Evolutionary conservation across 2,113 vertebrate species (phyloP).

Genomic region (Sarotherodon lohbergeri): DNA sequence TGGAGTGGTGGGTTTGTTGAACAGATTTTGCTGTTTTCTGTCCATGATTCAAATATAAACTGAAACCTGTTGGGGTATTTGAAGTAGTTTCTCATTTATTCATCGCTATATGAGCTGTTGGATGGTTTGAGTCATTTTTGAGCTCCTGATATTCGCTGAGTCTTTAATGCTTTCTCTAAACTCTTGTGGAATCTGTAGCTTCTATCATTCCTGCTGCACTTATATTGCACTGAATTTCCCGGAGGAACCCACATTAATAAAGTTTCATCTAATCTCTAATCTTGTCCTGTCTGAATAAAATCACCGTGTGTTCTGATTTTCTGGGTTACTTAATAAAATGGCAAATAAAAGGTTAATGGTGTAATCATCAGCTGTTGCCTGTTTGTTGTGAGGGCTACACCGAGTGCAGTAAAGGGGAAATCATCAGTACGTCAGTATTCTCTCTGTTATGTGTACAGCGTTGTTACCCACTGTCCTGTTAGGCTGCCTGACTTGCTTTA

Average conservation of each 20-base stretch:
- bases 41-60: neutral
- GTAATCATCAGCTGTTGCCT: neutral
- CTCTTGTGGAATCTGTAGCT: constrained; percentile 2
- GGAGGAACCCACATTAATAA: no score
- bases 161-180: constrained; percentile 28
- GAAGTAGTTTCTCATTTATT: neutral
- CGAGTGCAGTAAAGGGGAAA: neutral
- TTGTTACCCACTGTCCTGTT: neutral
- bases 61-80: neutral
- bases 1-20: neutral
- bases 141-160: neutral
- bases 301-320: neutral
- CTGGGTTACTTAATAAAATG: neutral
- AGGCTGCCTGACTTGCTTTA: neutral
- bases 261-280: no score
- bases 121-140: neutral
- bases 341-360: neutral
- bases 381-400: rapidly evolving
- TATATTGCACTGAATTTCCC: no score
- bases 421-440: neutral
- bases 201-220: neutral
- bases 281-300: constrained; percentile 18
- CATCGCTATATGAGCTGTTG: neutral
- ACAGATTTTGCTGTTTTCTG: neutral
- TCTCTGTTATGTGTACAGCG: neutral